Evolutionary conservation across 2,113 vertebrate genomes (phyloP).

Genomic region (Patagioenas fasciata): DNA sequence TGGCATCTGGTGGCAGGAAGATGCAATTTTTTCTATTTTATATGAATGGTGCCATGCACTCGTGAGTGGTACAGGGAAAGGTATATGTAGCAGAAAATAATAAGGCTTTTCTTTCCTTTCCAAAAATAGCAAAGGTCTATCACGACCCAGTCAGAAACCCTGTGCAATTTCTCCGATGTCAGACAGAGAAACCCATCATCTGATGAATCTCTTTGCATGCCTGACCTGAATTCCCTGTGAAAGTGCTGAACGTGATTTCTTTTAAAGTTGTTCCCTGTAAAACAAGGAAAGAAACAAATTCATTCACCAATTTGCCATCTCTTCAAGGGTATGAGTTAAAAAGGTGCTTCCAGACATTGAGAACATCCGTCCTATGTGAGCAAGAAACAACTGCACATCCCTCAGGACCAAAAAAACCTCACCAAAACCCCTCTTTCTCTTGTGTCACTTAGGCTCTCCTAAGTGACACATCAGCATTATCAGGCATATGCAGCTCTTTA

Average conservation of each 20-base stretch:
- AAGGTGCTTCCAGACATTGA: not conserved
- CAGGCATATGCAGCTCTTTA: not conserved
- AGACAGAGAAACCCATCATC: not conserved
- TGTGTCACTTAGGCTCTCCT: not conserved
- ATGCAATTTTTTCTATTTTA: not conserved
- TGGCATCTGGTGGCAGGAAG: not conserved
- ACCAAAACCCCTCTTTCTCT: accelerated
- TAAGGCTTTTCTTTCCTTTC: not conserved
- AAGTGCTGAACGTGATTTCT: not conserved
- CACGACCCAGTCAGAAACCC: not conserved
- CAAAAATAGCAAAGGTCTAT: not conserved
- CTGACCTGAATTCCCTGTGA: not conserved
- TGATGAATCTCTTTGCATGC: not conserved
- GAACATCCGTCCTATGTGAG: not conserved
- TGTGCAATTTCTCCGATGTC: not conserved
- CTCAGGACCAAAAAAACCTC: not conserved
- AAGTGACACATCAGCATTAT: not conserved
- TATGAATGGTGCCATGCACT: not conserved
- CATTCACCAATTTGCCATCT: not conserved
- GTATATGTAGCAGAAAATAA: not conserved
- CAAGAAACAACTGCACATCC: not conserved
- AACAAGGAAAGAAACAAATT: not conserved
- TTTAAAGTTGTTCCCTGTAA: not conserved
- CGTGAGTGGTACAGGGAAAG: not conserved
- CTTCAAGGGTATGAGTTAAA: not conserved